Base-by-base conservation (phyloP, 2,113 vertebrate genomes). In the Pipa parva region DNA sequence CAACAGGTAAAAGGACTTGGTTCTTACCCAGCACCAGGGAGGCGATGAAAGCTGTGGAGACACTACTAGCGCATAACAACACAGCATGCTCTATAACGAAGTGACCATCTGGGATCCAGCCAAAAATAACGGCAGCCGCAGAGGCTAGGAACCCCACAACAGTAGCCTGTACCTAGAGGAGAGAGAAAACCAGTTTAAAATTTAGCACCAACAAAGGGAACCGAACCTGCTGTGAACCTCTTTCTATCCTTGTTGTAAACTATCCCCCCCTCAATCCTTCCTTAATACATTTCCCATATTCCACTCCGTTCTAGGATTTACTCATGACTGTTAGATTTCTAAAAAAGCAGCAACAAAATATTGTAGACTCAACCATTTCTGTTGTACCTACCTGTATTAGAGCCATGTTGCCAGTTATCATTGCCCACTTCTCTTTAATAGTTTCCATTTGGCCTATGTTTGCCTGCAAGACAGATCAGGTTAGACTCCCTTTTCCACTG, bases 361-460 rank as follows among this genome's bases (percentile, higher is more conserved):
- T n/a, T n/a, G n/a, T n/a, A n/a, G n/a, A n/a, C n/a, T n/a, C n/a
- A n/a, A n/a, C n/a, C 42, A 45, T 45, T 6, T 2, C 20, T 6
- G 22, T 48, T 39, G 9, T 22, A 9, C 72, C 79, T 21, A 97
- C 97, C 95, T 98, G 96, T 74, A 99, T 97, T 73, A 99, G 89
- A 37, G 97, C 95, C 80, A 99, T 89, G 83, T 99, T 98, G 61
- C 96, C 95, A 1, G 92, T 92, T 64, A 99, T 91, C 95, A 98
- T 98, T 79, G 81, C 87, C 96, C 96, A 97, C 86, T 97, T 95
- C 80, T 98, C 95, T 82, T 92, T 93, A 71, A 89, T 77, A n/a
- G 93, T 89, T 72, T 99, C 95, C 95, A 99, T 99, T 60, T 95
- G 95, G 68, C 97, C 97, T 59, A 98, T 95, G 56, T 99, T 99